Evolutionary conservation across 2,888 invertebrate species (phyloP).

Genomic region (Hyalella azteca): DNA sequence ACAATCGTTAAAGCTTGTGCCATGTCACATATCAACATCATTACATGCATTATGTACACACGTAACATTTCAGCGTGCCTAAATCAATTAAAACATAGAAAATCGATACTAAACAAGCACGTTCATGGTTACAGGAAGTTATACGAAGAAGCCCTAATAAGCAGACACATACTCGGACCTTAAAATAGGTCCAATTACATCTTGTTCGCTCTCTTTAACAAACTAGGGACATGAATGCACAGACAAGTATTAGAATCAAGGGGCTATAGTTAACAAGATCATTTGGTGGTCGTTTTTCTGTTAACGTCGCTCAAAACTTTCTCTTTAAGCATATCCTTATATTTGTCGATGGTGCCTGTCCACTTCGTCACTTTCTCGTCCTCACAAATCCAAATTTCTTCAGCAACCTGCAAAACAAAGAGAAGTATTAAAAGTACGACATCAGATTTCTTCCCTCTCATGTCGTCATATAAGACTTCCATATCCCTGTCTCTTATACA

Average conservation of each 20-base stretch:
- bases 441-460: too few relatives aligned
- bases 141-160: neutral
- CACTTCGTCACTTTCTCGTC: conserved; percentile 94
- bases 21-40: neutral
- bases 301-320: conserved; percentile 71
- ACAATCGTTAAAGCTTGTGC: too few relatives aligned
- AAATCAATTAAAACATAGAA: neutral
- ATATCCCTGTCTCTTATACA: too few relatives aligned
- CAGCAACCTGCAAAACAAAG: conserved; percentile 77
- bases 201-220: neutral
- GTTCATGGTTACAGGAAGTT: neutral
- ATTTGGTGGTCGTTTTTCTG: conserved; percentile 27
- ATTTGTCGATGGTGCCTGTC: conserved; percentile 93
- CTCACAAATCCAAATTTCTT: conserved; percentile 99
- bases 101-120: too few relatives aligned
- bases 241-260: neutral
- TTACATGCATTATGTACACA: neutral
- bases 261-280: neutral
- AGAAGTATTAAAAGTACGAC: too few relatives aligned
- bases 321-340: conserved; percentile 91
- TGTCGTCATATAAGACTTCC: too few relatives aligned
- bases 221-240: neutral
- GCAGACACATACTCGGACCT: neutral
- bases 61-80: neutral
- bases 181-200: neutral